Percentiles rank a stretch among this genome's conserved stretches.
Evolutionary conservation across 1,140 invertebrate genomes (phyloP).

Genomic region (Radopholus similis): DNA sequence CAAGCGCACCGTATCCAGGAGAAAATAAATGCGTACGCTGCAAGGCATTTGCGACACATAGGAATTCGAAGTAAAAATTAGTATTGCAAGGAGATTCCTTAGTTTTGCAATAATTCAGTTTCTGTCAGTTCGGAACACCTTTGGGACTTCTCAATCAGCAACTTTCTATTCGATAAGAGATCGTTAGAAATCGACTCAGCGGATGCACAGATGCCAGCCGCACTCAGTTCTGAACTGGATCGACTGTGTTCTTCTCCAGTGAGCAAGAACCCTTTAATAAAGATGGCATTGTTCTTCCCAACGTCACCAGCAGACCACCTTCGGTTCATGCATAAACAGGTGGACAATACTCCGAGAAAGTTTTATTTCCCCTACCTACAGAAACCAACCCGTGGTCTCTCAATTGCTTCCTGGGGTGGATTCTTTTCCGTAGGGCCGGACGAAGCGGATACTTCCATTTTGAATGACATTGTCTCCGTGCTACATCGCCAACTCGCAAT

Average conservation of each 20-base stretch:
- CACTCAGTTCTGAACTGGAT: constrained; percentile 39
- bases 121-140: constrained; percentile 25
- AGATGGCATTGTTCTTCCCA: constrained; percentile 31
- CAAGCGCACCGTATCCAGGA: not conserved
- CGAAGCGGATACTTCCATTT: constrained; percentile 6
- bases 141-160: constrained; percentile 27
- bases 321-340: not conserved
- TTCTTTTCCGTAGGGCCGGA: constrained; percentile 11
- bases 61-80: not conserved
- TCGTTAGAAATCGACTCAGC: constrained; percentile 11
- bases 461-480: constrained; percentile 14
- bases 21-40: not conserved
- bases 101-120: not conserved
- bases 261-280: constrained; percentile 22
- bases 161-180: constrained; percentile 12
- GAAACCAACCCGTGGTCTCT: not conserved
- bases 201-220: constrained; percentile 24
- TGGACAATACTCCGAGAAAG: not conserved
- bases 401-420: constrained; percentile 42
- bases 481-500: constrained; percentile 4
- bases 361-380: constrained; percentile 23
- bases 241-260: constrained; percentile 20
- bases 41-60: not conserved
- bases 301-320: not conserved
- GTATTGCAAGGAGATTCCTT: not conserved